Evolutionary conservation across 1,140 invertebrate species (phyloP).

Genomic region (Cotesia chilonis): DNA sequence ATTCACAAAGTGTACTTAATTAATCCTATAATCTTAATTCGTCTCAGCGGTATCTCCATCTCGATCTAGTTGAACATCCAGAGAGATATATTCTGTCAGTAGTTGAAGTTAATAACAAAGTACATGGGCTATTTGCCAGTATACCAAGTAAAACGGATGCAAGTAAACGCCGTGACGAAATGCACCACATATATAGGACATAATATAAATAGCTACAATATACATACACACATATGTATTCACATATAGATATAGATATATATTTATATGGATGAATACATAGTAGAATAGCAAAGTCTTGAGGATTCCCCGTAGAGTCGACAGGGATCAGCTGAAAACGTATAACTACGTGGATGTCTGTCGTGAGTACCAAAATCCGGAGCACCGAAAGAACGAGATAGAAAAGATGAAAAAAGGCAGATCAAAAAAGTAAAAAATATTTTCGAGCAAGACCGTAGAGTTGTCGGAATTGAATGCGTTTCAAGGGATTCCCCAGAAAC

Average conservation of each 20-base stretch:
- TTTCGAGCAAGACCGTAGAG: not conserved
- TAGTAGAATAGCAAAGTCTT: not conserved
- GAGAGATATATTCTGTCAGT: not conserved
- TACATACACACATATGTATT: not conserved
- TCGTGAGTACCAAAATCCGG: slow-evolving; percentile 22
- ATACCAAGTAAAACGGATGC: slow-evolving; percentile 11
- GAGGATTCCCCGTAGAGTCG: slow-evolving; percentile 18
- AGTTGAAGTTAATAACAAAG: slow-evolving; percentile 1
- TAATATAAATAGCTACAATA: not conserved
- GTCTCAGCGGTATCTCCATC: not conserved
- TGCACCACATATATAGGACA: not conserved
- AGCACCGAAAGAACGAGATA: not conserved
- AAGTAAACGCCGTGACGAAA: not conserved
- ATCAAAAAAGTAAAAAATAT: not conserved
- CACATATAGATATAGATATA: not conserved
- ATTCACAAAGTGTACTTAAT: too few relatives aligned
- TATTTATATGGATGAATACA: not conserved
- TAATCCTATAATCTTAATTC: not conserved
- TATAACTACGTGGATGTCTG: slow-evolving; percentile 18
- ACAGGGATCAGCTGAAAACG: slow-evolving; percentile 25
- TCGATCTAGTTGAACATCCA: not conserved
- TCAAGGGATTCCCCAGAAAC: slow-evolving; percentile 25
- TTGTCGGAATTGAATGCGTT: slow-evolving; percentile 22
- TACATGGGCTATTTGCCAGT: slow-evolving; percentile 20
- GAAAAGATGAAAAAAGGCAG: not conserved